These are phyloP conservation scores for Salvator merianae DNA, from an alignment of 2,113 vertebrate species.

Conservation along the genomic window DNA sequence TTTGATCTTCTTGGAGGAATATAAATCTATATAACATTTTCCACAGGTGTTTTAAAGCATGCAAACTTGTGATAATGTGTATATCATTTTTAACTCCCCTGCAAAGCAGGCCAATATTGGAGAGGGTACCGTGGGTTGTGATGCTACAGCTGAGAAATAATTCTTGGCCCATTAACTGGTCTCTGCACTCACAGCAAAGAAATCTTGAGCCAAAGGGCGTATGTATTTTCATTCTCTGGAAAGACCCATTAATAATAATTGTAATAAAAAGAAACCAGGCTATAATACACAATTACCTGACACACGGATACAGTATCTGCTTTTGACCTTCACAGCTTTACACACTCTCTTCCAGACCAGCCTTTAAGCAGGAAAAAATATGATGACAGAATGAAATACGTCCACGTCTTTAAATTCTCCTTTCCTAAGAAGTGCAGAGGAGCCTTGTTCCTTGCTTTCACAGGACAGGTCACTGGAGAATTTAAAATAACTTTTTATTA, in stretches of 20 bases:
- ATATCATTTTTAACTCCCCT: not conserved
- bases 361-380: not conserved
- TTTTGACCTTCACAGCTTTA: not conserved
- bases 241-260: not conserved
- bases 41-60: not conserved
- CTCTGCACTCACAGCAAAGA: not conserved
- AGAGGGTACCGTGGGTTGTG: not conserved
- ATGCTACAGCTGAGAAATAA: not conserved
- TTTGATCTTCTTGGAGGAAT: not conserved
- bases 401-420: not conserved
- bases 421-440: not conserved
- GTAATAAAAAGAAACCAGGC: not conserved
- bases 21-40: not conserved
- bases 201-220: not conserved
- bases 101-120: not conserved
- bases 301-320: not conserved
- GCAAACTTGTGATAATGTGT: not conserved
- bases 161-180: not conserved
- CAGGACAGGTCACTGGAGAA: not conserved
- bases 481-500: not conserved
- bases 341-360: not conserved
- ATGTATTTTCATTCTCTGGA: not conserved
- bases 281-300: not conserved
- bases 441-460: too few species aligned
- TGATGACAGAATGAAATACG: not conserved